Base-by-base conservation (phyloP, 1,140 invertebrate species). In the Lordiphosa clarofinis region DNA sequence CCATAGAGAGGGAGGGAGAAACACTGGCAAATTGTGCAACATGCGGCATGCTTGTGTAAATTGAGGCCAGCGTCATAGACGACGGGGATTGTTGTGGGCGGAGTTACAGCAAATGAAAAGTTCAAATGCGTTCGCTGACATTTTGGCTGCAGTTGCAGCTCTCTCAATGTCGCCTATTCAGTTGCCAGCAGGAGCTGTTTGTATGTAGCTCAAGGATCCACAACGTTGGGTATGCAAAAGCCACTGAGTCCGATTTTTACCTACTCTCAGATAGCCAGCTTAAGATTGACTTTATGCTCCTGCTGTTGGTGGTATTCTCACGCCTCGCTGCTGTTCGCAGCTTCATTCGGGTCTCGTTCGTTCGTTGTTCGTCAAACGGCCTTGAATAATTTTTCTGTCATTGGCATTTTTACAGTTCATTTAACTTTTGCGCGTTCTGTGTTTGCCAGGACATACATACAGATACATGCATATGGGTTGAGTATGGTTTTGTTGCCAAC, bases 51-150 rank as follows among this genome's bases (percentile, higher is more conserved):
- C 40, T 38, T 12, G 44, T 44, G 35, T 47, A 39, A 55, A 56
- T 43, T 46, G 67, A 43, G 54, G 46, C 50, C 50, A 73, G 56
- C 39, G 21, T 42, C 50, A 56, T 24, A 52, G 60, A 43, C 39
- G 50, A 53, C 38, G 19, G 67, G 46, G 28, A 35, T 43, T 13
- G 37, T 62, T 55, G 68, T 65, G 62, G 61, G 70, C 49, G 57
- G 47, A 38, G 55, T 50, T 40, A 50, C 55, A 37, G 4, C 60
- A 62, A 76, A 61, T 59, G 64, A 73, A 81, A 67, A 71, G 75
- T 81, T 81, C 75, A 81, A 74, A 81, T 63, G 67, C 75, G 75
- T 81, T 71, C 76, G 71, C 75, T 81, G 71, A 81, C 71, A 81
- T 81, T 74, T 66, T 74, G 52, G 63, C 63, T 47, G 37, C 47